Evolutionary conservation across 2,797 vertebrate genomes (phyloP), one percentile per base, ranked within the genome.

Genomic region (Capromys pilorides): DNA sequence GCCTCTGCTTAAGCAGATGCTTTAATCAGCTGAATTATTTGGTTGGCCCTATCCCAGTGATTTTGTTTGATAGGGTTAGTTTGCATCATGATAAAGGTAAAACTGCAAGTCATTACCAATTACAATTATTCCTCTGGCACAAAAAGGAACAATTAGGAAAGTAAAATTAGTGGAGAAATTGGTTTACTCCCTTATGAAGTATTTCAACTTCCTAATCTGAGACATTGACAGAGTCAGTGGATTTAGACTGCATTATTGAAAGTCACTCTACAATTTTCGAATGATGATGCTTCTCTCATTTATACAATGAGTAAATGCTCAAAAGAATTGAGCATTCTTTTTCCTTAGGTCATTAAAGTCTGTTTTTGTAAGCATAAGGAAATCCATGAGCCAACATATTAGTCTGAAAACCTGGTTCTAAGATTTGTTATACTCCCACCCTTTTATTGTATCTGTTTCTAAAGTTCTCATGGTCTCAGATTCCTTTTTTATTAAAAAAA

Each of bases 401-500:
- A 82, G 45, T 88, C 8, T 73, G 18, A 90, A 89, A 95, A 64
- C 24, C 21, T 61, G 33, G 6, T 36, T 93, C 61, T 36, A 21
- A n/a, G 33, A 67, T 39, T 69, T 66, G 45, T 22, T 41, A 1
- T 73, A 54, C 82, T 92, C n/a, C 62, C 11, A 24, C 24, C 33
- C 49, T 84, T 24, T 86, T 64, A 11, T 62, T 75, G 41, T 28
- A 21, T 45, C 14, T 33, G 18, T 86, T n/a, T 80, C 24, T 10
- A 69, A 54, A 6, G 8, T 18, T 67, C 6, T 41, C 67, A 6
- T 10, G 86, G 7, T 0, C 45, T 83, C 11, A 24, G 7, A 2
- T 89, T 91, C 28, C n/a, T 93, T 88, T 88, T 89, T 66, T 69
- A 78, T 6, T 24, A 14, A 75, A 80, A 90, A 71, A 77, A 64